Conservation (phyloP, 2,797 vertebrate species). For the Alectoris magna region DNA sequence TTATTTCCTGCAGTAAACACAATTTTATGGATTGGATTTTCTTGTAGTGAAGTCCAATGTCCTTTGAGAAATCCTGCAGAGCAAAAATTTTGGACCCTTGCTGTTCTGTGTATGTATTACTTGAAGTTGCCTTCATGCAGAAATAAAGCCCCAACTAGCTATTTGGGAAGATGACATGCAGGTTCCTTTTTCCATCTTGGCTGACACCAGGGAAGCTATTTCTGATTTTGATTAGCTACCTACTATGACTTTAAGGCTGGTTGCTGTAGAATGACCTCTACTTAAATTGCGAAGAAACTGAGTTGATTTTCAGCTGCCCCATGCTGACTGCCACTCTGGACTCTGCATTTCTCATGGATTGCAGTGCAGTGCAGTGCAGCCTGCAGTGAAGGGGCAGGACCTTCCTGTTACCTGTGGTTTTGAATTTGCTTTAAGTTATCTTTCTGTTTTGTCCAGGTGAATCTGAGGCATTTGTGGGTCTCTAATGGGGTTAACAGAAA, state of each 20-base stretch:
- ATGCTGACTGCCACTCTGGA: slow-evolving; percentile 50
- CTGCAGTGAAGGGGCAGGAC: neutral
- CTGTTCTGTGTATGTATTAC: slow-evolving; percentile 34
- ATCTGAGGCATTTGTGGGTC: neutral
- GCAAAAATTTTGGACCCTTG: slow-evolving; percentile 43
- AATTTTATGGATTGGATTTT: slow-evolving; percentile 34
- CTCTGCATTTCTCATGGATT: neutral
- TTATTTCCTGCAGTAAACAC: slow-evolving; percentile 46
- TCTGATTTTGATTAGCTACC: slow-evolving; percentile 68
- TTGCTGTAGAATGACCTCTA: slow-evolving; percentile 62
- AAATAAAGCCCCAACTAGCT: slow-evolving; percentile 27
- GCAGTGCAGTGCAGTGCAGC: slow-evolving; percentile 46
- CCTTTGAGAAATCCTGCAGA: slow-evolving; percentile 37
- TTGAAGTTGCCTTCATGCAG: slow-evolving; percentile 26
- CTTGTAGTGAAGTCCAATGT: neutral
- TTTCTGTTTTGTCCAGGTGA: neutral
- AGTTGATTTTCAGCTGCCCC: slow-evolving; percentile 64
- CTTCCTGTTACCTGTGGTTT: slow-evolving; percentile 12
- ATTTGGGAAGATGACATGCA: slow-evolving; percentile 33
- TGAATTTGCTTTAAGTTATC: slow-evolving; percentile 13
- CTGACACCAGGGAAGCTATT: slow-evolving; percentile 65
- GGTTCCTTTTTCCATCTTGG: slow-evolving; percentile 64
- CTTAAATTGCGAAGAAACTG: slow-evolving; percentile 66
- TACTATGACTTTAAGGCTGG: slow-evolving; percentile 38
- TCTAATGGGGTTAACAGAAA: neutral